Conservation (phyloP, 2,888 invertebrate genomes). For the Euclidia mi region DNA sequence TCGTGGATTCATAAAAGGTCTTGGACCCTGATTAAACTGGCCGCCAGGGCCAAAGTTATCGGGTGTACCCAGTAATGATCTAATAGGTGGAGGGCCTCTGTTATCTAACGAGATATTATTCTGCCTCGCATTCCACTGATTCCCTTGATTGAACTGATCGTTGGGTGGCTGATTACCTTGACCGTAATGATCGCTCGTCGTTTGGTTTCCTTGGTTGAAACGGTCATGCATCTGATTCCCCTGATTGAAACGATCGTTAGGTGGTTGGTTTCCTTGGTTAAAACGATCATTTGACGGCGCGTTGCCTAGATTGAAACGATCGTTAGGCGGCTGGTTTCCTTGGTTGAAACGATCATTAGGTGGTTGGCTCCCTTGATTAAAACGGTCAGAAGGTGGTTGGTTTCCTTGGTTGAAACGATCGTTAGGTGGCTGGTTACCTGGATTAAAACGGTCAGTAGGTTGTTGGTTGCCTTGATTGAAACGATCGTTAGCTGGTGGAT, state of each 20-base stretch:
- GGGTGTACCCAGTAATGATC: conserved; percentile 8
- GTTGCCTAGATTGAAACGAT: conserved; percentile 1
- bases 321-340: conserved; percentile 2
- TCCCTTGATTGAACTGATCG: conserved; percentile 6
- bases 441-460: conserved; percentile 16
- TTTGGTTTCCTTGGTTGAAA: conserved; percentile 10
- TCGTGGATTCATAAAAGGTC: conserved; percentile 66
- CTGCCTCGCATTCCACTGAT: conserved; percentile 17
- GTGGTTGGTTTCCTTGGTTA: neutral
- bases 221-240: conserved; percentile 1
- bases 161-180: neutral
- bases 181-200: neutral
- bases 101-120: conserved; percentile 23
- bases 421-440: neutral
- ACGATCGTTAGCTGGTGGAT: conserved; percentile 23
- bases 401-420: neutral
- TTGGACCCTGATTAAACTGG: conserved; percentile 58
- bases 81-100: conserved; percentile 24
- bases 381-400: neutral
- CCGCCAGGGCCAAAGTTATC: conserved; percentile 37
- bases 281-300: conserved; percentile 8
- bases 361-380: conserved; percentile 3
- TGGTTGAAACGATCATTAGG: conserved; percentile 7
- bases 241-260: conserved; percentile 13
- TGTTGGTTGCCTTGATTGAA: conserved; percentile 32